A percentile compares a stretch with the other conserved stretches of the same genome.
Evolutionary conservation across 2,113 vertebrate genomes (phyloP).

Genomic region (Nothobranchius kuhntae): DNA sequence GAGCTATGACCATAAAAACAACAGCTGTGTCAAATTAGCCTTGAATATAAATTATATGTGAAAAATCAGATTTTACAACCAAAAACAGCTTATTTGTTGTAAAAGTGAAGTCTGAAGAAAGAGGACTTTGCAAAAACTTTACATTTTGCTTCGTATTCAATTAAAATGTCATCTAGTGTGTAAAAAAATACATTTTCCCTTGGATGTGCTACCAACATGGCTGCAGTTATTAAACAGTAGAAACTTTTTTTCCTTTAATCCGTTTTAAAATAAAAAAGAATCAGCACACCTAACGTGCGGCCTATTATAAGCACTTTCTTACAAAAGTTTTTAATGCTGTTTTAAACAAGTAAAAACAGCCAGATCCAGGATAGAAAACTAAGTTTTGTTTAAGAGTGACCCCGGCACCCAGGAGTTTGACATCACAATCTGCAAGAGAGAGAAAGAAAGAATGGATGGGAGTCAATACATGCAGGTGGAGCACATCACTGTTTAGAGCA

Average conservation of each 20-base stretch:
- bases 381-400: conserved; percentile 78
- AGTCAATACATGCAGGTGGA: conserved; percentile 74
- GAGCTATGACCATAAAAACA: conserved; percentile 38
- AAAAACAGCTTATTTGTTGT: conserved; percentile 19
- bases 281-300: conserved; percentile 72
- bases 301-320: conserved; percentile 74
- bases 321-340: conserved; percentile 70
- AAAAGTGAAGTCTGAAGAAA: conserved; percentile 22
- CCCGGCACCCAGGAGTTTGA: conserved; percentile 90
- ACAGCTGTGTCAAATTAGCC: conserved; percentile 37
- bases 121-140: conserved; percentile 7
- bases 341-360: conserved; percentile 74
- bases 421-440: conserved; percentile 92
- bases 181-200: conserved; percentile 67
- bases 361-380: conserved; percentile 71
- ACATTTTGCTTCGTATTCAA: conserved; percentile 33
- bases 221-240: conserved; percentile 65
- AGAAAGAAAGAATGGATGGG: conserved; percentile 73
- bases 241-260: conserved; percentile 42
- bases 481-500: conserved; percentile 60
- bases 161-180: conserved; percentile 50
- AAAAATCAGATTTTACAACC: conserved; percentile 35
- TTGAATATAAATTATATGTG: conserved; percentile 35
- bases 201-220: conserved; percentile 76
- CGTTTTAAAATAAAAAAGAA: conserved; percentile 67